Evolutionary conservation across 1,140 invertebrate genomes (phyloP).

Genomic region (Cotesia chilonis): DNA sequence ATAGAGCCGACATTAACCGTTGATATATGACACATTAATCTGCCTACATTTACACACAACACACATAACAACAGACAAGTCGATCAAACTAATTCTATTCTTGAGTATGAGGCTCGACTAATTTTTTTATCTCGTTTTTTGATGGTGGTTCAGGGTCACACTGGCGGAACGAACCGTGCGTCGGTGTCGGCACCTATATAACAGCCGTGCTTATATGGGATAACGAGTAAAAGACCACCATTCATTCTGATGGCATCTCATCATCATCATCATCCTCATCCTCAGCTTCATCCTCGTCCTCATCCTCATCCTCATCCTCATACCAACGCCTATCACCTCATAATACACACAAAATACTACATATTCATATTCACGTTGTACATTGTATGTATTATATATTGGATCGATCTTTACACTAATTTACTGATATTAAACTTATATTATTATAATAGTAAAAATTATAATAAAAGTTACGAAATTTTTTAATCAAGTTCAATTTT

Average conservation of each 20-base stretch:
- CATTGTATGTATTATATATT: no score
- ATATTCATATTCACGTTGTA: no score
- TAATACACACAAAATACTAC: no score
- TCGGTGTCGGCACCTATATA: constrained; percentile 11
- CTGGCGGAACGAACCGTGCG: constrained; percentile 23
- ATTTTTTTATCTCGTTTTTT: not conserved
- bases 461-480: no score
- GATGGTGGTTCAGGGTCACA: constrained; percentile 16
- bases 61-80: constrained; percentile 5
- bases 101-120: not conserved
- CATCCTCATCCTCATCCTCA: constrained; percentile 23
- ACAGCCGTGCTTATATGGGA: constrained; percentile 21
- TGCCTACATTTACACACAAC: not conserved
- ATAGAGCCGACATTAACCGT: no score
- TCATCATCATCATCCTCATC: constrained; percentile 7
- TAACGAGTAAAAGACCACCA: constrained; percentile 27
- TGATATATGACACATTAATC: no score
- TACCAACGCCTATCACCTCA: no score
- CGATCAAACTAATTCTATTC: not conserved
- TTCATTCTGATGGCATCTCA: not conserved
- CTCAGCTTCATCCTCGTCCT: constrained; percentile 8
- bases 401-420: no score
- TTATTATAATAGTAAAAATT: no score
- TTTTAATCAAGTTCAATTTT: no score
- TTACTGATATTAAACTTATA: no score